Conservation (phyloP, 2,113 vertebrate genomes). For the Galeopterus variegatus region DNA sequence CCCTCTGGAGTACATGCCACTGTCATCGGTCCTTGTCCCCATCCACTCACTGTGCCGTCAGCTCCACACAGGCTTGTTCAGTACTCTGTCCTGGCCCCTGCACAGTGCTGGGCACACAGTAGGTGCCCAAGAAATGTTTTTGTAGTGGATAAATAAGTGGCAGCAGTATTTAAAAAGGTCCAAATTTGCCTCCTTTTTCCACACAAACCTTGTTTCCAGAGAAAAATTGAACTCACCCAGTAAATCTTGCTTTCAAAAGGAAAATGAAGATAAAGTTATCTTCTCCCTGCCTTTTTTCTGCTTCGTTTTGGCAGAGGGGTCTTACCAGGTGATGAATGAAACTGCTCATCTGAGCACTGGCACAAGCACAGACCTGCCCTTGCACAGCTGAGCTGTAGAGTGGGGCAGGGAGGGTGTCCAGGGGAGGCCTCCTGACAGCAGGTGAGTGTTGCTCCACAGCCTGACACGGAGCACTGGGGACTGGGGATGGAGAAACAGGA, state of each 20-base stretch:
- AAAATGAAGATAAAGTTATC: not conserved
- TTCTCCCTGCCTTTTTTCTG: not conserved
- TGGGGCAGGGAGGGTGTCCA: not conserved
- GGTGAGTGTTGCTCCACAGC: not conserved
- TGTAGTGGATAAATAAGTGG: not conserved
- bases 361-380: not conserved
- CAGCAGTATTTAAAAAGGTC: not conserved
- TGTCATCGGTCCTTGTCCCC: not conserved
- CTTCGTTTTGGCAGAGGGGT: not conserved
- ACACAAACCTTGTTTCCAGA: slow-evolving; percentile 23
- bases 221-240: not conserved
- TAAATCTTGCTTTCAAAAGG: not conserved
- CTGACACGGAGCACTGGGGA: not conserved
- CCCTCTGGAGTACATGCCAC: not conserved
- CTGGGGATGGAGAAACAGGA: not conserved
- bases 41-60: not conserved
- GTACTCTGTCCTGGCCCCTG: not conserved
- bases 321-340: not conserved
- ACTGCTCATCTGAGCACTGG: rapidly evolving
- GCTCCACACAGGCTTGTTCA: not conserved
- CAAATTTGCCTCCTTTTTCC: not conserved
- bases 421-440: too few relatives aligned
- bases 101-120: not conserved
- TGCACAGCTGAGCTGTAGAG: rapidly evolving
- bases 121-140: not conserved